These are phyloP conservation scores for Lepidurus couesii DNA, from an alignment of 1,140 invertebrate species.

Conservation along the genomic window DNA sequence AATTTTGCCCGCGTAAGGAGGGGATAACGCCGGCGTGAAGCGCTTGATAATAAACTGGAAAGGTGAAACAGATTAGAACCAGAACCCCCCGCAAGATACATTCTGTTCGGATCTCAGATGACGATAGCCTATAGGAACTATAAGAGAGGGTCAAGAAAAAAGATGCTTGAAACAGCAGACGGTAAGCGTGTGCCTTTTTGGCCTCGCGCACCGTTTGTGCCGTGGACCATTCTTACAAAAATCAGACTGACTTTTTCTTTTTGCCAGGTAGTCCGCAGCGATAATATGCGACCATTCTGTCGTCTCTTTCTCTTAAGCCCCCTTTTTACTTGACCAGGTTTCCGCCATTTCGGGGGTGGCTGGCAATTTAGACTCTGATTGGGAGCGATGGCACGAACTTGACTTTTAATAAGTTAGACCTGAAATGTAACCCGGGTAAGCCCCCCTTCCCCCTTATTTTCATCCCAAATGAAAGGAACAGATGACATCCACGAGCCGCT, in stretches of 20 bases:
- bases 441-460: not conserved
- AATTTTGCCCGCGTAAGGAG: not conserved
- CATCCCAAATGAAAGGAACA: not conserved
- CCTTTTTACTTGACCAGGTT: not conserved
- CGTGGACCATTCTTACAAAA: not conserved
- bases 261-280: constrained; percentile 1
- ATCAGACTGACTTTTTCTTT: constrained; percentile 8
- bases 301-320: not conserved
- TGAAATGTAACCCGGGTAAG: not conserved
- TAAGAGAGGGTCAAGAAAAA: not conserved
- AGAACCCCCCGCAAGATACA: not conserved
- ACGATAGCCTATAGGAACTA: not conserved
- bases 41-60: constrained; percentile 16
- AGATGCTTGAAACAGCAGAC: not conserved
- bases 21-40: constrained; percentile 12
- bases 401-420: constrained; percentile 4
- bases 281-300: constrained; percentile 9
- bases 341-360: not conserved
- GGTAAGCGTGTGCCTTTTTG: not conserved
- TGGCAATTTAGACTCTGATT: not conserved
- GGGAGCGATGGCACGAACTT: constrained; percentile 13
- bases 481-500: constrained; percentile 12
- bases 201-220: not conserved
- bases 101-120: not conserved
- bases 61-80: not conserved